Percentiles rank a stretch among this genome's conserved stretches.
phyloP scores from a whole-genome alignment of 2,113 vertebrate genomes.

The Zootoca vivipara region DNA sequence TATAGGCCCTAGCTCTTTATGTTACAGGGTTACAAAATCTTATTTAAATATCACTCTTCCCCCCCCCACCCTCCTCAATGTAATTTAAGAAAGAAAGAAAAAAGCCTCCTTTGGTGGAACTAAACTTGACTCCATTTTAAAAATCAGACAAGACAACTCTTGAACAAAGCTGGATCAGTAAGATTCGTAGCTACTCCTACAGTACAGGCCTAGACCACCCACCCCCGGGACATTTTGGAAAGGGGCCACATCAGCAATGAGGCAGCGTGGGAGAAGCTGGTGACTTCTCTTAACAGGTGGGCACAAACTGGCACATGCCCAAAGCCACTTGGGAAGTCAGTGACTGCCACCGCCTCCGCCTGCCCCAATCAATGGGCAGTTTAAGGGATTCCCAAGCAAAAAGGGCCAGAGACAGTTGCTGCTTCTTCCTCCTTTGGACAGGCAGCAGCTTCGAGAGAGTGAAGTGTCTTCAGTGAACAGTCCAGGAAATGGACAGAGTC shows the following conservation, averaged over 20 bases:
- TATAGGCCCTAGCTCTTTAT: constrained; percentile 80
- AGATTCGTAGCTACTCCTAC: constrained; percentile 51
- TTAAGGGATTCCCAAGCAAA: not conserved
- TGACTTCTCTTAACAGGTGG: constrained; percentile 68
- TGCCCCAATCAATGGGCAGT: not conserved
- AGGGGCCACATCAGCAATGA: constrained; percentile 48
- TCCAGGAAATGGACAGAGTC: not conserved
- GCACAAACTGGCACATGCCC: not conserved
- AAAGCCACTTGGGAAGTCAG: not conserved
- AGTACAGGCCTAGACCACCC: constrained; percentile 38
- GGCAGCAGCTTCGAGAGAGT: not conserved
- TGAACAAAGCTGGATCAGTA: constrained; percentile 47
- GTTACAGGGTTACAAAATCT: constrained; percentile 85
- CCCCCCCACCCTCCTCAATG: constrained; percentile 50
- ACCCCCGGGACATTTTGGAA: constrained; percentile 46
- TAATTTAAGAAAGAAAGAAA: constrained; percentile 59
- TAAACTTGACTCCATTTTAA: constrained; percentile 68
- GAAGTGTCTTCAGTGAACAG: not conserved
- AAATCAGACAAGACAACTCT: constrained; percentile 77
- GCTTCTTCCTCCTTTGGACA: not conserved
- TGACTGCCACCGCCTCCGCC: not conserved
- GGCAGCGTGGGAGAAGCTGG: constrained; percentile 59
- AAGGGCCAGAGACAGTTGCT: not conserved
- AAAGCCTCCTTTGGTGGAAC: constrained; percentile 62
- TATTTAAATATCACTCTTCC: constrained; percentile 66